These are phyloP conservation scores for Neogale vison DNA, from an alignment of 2,113 vertebrate genomes.

Conservation along the genomic window DNA sequence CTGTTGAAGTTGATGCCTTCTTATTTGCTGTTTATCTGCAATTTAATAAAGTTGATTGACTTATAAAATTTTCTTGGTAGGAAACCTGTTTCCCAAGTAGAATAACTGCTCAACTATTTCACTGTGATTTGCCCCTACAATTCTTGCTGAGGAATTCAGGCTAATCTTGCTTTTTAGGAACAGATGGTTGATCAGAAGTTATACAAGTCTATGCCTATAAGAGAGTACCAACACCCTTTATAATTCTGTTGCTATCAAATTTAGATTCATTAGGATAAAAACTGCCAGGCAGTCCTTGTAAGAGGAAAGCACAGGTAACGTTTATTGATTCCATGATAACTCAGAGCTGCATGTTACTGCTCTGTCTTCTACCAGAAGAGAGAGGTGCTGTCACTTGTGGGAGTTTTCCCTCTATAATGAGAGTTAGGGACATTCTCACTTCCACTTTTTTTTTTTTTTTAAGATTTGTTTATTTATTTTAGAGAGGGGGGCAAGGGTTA, in stretches of 20 bases:
- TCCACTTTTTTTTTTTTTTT: neutral
- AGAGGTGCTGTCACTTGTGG: neutral
- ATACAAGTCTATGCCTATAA: neutral
- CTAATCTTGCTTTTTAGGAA: constrained; percentile 54
- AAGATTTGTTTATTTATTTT: neutral
- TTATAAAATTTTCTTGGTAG: constrained; percentile 7
- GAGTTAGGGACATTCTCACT: neutral
- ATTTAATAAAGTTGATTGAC: constrained; percentile 44
- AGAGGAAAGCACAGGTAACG: neutral
- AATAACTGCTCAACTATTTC: constrained; percentile 66
- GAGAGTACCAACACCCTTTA: neutral
- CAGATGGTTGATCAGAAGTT: constrained; percentile 47
- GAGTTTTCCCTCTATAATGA: neutral
- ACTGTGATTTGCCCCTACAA: constrained; percentile 36
- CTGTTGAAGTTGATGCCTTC: neutral
- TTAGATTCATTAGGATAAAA: neutral
- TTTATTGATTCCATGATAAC: neutral
- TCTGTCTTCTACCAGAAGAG: neutral
- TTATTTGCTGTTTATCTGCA: constrained; percentile 46
- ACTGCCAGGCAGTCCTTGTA: neutral
- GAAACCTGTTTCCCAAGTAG: constrained; percentile 61
- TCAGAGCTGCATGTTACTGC: neutral
- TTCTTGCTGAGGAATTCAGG: constrained; percentile 52
- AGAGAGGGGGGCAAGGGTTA: neutral
- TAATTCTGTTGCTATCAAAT: neutral